phyloP scores from a whole-genome alignment of 1,140 invertebrate genomes.

The Sitodiplosis mosellana region DNA sequence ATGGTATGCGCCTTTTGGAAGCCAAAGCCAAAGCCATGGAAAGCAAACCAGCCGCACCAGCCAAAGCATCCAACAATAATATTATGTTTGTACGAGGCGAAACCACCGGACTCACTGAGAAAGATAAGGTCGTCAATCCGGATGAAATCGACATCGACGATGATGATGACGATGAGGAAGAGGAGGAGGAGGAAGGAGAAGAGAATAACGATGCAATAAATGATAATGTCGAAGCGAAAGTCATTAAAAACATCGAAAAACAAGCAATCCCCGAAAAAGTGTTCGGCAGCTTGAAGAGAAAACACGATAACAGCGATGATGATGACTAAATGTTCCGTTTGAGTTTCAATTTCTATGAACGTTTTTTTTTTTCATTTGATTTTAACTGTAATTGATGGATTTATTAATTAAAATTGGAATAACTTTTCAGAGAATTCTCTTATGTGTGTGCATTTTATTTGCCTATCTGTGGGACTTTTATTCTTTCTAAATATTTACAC shows the following conservation, averaged over 20 bases:
- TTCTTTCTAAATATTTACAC: too few relatives aligned
- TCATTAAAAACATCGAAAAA: conserved; percentile 54
- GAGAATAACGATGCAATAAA: conserved; percentile 33
- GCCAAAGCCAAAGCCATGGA: conserved; percentile 53
- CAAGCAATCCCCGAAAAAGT: conserved; percentile 67
- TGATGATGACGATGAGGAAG: conserved; percentile 55
- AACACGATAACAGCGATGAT: neutral
- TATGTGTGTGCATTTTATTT: too few relatives aligned
- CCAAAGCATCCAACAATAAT: conserved; percentile 32
- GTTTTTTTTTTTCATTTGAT: too few relatives aligned
- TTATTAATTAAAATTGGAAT: too few relatives aligned
- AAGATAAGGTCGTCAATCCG: conserved; percentile 65
- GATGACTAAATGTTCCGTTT: neutral
- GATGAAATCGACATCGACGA: conserved; percentile 86
- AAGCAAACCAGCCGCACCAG: conserved; percentile 13
- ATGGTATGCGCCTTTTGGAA: conserved; percentile 77
- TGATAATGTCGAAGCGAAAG: conserved; percentile 38
- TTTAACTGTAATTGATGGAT: too few relatives aligned
- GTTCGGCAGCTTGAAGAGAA: conserved; percentile 49
- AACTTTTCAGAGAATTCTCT: too few relatives aligned
- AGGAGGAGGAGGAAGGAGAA: conserved; percentile 41
- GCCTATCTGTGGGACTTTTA: too few relatives aligned
- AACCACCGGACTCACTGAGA: conserved; percentile 55
- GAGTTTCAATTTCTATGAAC: too few relatives aligned
- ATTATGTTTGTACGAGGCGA: conserved; percentile 74